Evolutionary conservation across 2,888 invertebrate genomes (phyloP), one percentile per base, ranked within the genome.

Genomic region (Autographa pulchrina): DNA sequence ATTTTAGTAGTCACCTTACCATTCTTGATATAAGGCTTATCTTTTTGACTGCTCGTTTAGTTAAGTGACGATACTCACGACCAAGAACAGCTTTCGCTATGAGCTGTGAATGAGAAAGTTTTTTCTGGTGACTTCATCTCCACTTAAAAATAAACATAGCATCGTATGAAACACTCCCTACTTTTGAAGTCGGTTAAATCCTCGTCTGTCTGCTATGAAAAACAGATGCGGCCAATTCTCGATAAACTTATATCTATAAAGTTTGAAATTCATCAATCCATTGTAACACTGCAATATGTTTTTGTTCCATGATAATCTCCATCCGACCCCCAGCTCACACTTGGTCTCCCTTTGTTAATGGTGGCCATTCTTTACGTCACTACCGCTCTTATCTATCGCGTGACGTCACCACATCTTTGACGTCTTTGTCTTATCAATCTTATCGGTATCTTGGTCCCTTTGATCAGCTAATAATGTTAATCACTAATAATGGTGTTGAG

Each of bases 371-470:
- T 8, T 13, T 25, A 48, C 54, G 20, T 56, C 54, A 8, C 48
- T 48, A n/a, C 3, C 16, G 48, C 54, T 14, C 54, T 13, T 18
- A 20, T 56, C 54, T 56, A 13, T 56, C 25, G 20, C 25, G 54
- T 56, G 20, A 56, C 54, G 54, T 56, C 54, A 56, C 48, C 48
- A n/a, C 43, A 54, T 13, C 54, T 25, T 56, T 56, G 54, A 25
- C 13, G 54, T 56, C 54, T 11, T 56, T 13, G 3, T 56, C 54
- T 56, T 4, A 25, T 20, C 54, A 56, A 56, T 56, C 54, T 56
- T 20, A 25, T 56, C 20, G 54, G 0, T 25, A 2, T 20, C 25
- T 11, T 11, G 20, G 1, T 25, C 11, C 13, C 54, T 56, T 56
- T 56, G 54, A 56, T 56, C 54, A 25, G 6, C 4, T 5, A 56